Base-by-base conservation (phyloP, 2,113 vertebrate species). In the Loxodonta africana region DNA sequence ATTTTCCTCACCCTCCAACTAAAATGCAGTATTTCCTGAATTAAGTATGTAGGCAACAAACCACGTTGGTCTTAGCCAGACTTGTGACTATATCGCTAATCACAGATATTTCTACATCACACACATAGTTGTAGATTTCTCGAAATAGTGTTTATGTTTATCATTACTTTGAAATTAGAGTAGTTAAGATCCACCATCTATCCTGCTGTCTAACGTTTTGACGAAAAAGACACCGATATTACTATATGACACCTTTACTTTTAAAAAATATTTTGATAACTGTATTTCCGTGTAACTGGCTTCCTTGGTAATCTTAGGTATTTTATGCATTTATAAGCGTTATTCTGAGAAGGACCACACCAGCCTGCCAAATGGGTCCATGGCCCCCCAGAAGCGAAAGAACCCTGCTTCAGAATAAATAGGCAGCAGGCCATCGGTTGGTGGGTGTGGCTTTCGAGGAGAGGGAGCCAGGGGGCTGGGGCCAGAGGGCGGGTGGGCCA, bases 181-280 rank as follows among this genome's bases (percentile, higher is more conserved):
- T 5, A 57, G 23, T 30, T 71, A 84, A 63, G 51, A 57, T 10
- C 90, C 62, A 8, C 69, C 12, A 11, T 18, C 1, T 25, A 17
- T 51, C 44, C 41, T 26, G 4, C 83, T 63, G 71, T 41, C 41
- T 74, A 71, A 62, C 1, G 0, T 46, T 18, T 20, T 46, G 86
- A 85, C 7, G 2, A 65, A 96, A 80, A 92, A 57, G 46, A 18
- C 41, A 30, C 46, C 0, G 12, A 57, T 25, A 41, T 67, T 51
- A 71, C n/a, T 20, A 14, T 25, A 91, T n/a, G 12, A 60, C 71
- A 69, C 80, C 83, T 81, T 87, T 60, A 53, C 62, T 91, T 80
- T 90, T 48, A 8, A 74, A 92, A 81, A 84, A 69, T 90, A 63
- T 85, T 94, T 67, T 92, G 88, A 37, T 76, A 63, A 77, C 80